phyloP scores from a whole-genome alignment of 1,140 invertebrate species.

The Drosophila pruinosa region DNA sequence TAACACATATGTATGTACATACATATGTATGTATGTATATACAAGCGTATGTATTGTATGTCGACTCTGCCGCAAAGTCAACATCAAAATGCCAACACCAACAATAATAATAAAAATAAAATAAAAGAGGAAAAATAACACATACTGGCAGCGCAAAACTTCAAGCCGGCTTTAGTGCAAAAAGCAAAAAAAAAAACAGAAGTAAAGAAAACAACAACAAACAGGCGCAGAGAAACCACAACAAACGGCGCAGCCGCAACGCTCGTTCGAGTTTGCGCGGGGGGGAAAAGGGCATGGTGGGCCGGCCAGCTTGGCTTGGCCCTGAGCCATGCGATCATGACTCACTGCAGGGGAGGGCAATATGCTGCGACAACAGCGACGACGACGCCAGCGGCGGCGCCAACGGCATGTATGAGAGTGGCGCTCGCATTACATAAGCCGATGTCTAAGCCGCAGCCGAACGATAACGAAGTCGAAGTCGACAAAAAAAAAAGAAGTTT shows the following conservation, averaged over 20 bases:
- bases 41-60: not conserved
- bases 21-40: slow-evolving; percentile 1
- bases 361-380: slow-evolving; percentile 13
- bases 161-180: slow-evolving; percentile 55
- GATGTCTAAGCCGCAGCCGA: slow-evolving; percentile 9
- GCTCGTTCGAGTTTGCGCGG: not conserved
- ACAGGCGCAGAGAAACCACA: slow-evolving; percentile 57
- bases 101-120: slow-evolving; percentile 24
- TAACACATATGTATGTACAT: not conserved
- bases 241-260: slow-evolving; percentile 63
- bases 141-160: slow-evolving; percentile 43
- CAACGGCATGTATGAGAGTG: slow-evolving; percentile 37
- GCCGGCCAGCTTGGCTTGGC: slow-evolving; percentile 12
- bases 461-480: not conserved
- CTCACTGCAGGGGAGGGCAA: slow-evolving; percentile 37
- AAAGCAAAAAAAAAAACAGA: slow-evolving; percentile 25
- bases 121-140: slow-evolving; percentile 41
- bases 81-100: slow-evolving; percentile 26
- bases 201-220: slow-evolving; percentile 30
- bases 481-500: slow-evolving; percentile 6
- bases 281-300: not conserved
- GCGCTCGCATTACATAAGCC: slow-evolving; percentile 64
- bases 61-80: slow-evolving; percentile 47
- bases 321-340: slow-evolving; percentile 49
- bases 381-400: slow-evolving; percentile 17